These are phyloP conservation scores for Pomatostomus ruficeps DNA, from an alignment of 2,113 vertebrate species.

Conservation along the genomic window DNA sequence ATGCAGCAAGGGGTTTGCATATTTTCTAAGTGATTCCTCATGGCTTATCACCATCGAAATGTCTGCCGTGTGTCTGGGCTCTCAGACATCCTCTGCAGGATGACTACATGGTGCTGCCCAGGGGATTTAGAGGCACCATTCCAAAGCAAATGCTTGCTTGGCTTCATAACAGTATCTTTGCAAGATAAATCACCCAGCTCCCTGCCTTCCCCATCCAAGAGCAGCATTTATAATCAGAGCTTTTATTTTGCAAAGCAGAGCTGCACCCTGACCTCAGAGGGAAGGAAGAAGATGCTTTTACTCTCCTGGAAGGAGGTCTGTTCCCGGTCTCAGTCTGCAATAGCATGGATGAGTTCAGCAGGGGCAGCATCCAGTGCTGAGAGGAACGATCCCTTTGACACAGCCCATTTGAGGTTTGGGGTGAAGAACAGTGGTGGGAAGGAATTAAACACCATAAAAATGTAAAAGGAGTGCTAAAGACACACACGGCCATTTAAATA, in stretches of 20 bases:
- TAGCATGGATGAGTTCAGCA: not conserved
- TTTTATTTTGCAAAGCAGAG: slow-evolving; percentile 17
- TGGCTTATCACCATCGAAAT: not conserved
- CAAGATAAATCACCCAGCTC: not conserved
- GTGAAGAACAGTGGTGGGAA: not conserved
- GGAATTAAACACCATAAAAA: slow-evolving; percentile 46
- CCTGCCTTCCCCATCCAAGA: not conserved
- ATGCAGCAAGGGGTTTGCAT: not conserved
- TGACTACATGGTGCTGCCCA: not conserved
- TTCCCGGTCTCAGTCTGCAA: not conserved
- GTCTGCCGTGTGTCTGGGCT: not conserved
- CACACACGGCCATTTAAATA: slow-evolving; percentile 21
- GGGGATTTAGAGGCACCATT: not conserved
- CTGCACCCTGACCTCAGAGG: not conserved
- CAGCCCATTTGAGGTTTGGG: slow-evolving; percentile 9
- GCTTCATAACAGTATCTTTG: not conserved
- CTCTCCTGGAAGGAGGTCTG: not conserved
- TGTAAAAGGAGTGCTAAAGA: not conserved
- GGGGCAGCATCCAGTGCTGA: not conserved
- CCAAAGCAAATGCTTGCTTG: not conserved
- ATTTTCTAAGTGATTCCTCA: not conserved
- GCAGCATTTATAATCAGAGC: not conserved
- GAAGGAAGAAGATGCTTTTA: not conserved
- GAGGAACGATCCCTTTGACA: not conserved
- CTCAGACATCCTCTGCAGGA: not conserved